Conservation (phyloP, 2,888 invertebrate species). For the Leuctra nigra region DNA sequence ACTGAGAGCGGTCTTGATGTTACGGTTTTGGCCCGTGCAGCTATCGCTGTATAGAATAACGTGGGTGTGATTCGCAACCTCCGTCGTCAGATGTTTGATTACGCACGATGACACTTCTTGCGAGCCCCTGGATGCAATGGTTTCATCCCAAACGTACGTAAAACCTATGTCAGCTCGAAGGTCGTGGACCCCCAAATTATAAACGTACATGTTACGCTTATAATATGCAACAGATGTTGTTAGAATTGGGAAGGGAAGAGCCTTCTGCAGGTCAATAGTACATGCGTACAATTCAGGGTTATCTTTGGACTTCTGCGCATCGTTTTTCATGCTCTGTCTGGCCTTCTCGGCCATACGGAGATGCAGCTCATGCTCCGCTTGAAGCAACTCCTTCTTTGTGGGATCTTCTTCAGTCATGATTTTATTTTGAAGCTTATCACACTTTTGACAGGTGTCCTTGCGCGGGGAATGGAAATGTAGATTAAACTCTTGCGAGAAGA, state of each 20-base stretch:
- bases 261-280: conserved; percentile 31
- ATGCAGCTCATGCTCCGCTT: conserved; percentile 31
- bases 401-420: conserved; percentile 32
- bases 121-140: conserved; percentile 33
- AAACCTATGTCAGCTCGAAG: conserved; percentile 32
- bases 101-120: conserved; percentile 34
- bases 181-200: conserved; percentile 33
- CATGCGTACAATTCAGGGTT: conserved; percentile 24
- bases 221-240: conserved; percentile 33
- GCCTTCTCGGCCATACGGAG: conserved; percentile 33
- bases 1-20: conserved; percentile 32
- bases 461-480: conserved; percentile 31
- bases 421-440: conserved; percentile 33
- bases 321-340: conserved; percentile 31
- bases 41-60: conserved; percentile 34
- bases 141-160: conserved; percentile 35
- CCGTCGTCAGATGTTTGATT: conserved; percentile 27
- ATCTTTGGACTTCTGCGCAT: conserved; percentile 22
- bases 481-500: conserved; percentile 29
- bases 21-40: conserved; percentile 35
- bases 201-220: conserved; percentile 33
- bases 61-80: conserved; percentile 25
- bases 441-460: conserved; percentile 34
- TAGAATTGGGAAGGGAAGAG: conserved; percentile 32
- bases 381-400: conserved; percentile 32